These are phyloP conservation scores for Dendronephthya gigantea DNA, from an alignment of 64 coral and sea anemone species.

Conservation along the genomic window DNA sequence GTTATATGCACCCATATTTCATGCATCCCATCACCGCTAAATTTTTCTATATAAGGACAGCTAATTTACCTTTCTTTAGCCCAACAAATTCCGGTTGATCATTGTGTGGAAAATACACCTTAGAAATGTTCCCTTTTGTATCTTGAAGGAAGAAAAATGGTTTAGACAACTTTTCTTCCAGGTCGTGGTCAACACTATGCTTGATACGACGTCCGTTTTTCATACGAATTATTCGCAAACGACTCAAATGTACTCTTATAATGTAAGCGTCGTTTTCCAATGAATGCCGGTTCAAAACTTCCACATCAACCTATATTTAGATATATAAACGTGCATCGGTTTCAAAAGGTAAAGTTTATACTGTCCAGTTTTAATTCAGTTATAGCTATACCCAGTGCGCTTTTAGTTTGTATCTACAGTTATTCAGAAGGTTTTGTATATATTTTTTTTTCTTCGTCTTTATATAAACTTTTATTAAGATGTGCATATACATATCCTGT, in stretches of 20 bases:
- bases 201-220: not conserved
- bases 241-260: not conserved
- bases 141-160: conserved; percentile 8
- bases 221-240: not conserved
- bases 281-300: not conserved
- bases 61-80: conserved; percentile 4
- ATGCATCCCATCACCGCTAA: too few species aligned
- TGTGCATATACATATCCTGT: too few species aligned
- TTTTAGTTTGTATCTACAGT: too few species aligned
- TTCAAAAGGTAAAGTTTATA: too few species aligned
- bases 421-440: too few species aligned
- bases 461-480: too few species aligned
- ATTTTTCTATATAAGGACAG: too few species aligned
- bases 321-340: too few species aligned
- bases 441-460: too few species aligned
- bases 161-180: not conserved
- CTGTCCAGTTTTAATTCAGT: too few species aligned
- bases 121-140: not conserved
- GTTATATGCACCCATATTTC: too few species aligned
- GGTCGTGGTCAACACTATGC: not conserved
- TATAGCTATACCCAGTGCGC: too few species aligned
- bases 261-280: not conserved
- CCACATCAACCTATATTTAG: not conserved
- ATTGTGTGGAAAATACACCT: not conserved
- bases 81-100: not conserved